These are phyloP conservation scores for Octonoba sinensis DNA, from an alignment of 2,888 invertebrate species.

Conservation along the genomic window DNA sequence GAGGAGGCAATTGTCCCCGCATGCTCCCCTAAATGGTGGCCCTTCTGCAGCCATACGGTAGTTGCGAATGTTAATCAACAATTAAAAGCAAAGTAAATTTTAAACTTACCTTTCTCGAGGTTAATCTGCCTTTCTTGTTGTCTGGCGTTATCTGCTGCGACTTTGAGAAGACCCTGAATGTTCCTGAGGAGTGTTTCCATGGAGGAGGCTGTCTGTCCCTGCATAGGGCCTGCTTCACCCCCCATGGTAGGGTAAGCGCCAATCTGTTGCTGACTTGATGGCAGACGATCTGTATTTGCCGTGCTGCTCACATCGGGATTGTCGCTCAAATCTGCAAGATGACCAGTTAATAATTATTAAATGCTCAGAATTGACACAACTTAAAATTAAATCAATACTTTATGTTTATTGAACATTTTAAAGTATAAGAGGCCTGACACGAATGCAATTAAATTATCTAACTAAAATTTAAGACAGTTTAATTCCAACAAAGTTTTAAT, in stretches of 20 bases:
- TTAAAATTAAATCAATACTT: no score
- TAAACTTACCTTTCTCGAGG: slow-evolving; percentile 88
- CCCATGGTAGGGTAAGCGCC: slow-evolving; percentile 28
- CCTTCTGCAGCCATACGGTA: no score
- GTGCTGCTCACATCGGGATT: slow-evolving; percentile 78
- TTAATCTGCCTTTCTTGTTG: slow-evolving; percentile 96
- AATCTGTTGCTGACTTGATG: slow-evolving; percentile 51
- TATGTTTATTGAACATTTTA: no score
- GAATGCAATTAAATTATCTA: no score
- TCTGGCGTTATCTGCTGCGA: slow-evolving; percentile 95
- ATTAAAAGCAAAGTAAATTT: no score
- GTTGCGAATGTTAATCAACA: no score
- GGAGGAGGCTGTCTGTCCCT: slow-evolving; percentile 57
- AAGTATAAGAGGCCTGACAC: no score
- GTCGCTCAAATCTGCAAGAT: slow-evolving; percentile 81
- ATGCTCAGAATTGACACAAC: no score
- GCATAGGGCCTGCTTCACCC: slow-evolving; percentile 36
- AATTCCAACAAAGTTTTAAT: no score
- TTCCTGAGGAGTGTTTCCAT: slow-evolving; percentile 92
- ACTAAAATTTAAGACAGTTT: no score
- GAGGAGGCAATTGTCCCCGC: no score
- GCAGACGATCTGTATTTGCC: slow-evolving; percentile 75
- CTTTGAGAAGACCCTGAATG: slow-evolving; percentile 94
- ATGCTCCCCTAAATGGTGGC: no score
- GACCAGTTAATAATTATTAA: not conserved